Evolutionary conservation across 2,888 invertebrate species (phyloP).

Genomic region (Cacoxenus indagator): DNA sequence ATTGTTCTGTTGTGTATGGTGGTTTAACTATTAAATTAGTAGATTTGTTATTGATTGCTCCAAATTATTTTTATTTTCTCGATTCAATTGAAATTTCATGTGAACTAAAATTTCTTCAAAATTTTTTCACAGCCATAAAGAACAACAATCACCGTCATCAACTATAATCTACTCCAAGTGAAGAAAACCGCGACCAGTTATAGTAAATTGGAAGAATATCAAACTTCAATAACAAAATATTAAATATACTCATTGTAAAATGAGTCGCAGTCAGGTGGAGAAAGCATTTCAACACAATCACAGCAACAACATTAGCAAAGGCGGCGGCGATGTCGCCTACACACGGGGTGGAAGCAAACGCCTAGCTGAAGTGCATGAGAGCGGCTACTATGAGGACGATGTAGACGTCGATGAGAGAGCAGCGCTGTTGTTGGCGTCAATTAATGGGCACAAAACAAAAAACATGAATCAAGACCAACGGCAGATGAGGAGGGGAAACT

Average conservation of each 20-base stretch:
- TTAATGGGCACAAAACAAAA: slow-evolving; percentile 1
- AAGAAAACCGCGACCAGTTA: too few relatives aligned
- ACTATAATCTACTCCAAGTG: too few relatives aligned
- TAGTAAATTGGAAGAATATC: neutral
- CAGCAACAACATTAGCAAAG: too few relatives aligned
- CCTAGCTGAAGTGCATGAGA: slow-evolving; percentile 80
- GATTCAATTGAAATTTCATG: too few relatives aligned
- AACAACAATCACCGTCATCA: too few relatives aligned
- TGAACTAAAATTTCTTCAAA: too few relatives aligned
- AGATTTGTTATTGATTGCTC: too few relatives aligned
- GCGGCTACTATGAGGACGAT: slow-evolving; percentile 82
- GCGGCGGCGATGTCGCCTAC: slow-evolving; percentile 12
- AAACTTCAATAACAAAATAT: neutral
- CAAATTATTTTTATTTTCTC: too few relatives aligned
- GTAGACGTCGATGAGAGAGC: slow-evolving; percentile 30
- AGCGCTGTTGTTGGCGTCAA: slow-evolving; percentile 17
- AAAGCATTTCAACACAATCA: slow-evolving; percentile 21
- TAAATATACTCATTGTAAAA: slow-evolving; percentile 23
- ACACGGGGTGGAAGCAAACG: slow-evolving; percentile 24
- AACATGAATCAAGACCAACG: slow-evolving; percentile 30
- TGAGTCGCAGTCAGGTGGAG: slow-evolving; percentile 43
- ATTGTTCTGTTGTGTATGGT: too few relatives aligned
- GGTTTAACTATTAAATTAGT: too few relatives aligned
- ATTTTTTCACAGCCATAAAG: too few relatives aligned
- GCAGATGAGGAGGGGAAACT: slow-evolving; percentile 14